Percentiles rank a stretch among this genome's conserved stretches.
These are phyloP conservation scores for Drosophila hamatofila DNA, from an alignment of 2,888 invertebrate genomes.

Conservation along the genomic window DNA sequence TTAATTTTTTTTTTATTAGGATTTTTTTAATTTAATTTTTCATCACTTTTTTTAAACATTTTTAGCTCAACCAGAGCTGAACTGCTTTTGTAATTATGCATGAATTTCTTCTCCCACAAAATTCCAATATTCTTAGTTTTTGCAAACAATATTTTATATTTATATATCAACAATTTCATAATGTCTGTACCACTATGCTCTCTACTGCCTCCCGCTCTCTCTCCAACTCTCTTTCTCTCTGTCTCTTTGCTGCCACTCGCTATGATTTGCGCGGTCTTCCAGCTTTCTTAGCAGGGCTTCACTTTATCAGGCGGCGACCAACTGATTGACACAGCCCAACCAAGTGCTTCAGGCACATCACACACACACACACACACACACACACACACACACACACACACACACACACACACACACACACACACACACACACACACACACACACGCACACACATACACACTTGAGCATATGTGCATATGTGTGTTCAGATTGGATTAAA, in stretches of 20 bases:
- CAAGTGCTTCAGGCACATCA: slow-evolving; percentile 21
- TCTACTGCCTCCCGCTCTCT: neutral
- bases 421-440: neutral
- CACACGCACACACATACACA: neutral
- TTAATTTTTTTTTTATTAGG: no score
- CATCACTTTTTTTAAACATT: no score
- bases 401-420: neutral
- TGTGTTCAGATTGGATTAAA: slow-evolving; percentile 58
- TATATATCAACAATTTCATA: neutral
- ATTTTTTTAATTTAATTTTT: no score
- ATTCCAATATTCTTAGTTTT: neutral
- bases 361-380: neutral
- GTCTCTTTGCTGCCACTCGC: neutral
- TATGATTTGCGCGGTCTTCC: neutral
- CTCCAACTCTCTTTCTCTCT: neutral
- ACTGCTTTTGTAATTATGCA: no score
- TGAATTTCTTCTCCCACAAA: no score
- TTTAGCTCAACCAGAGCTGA: no score
- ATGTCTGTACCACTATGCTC: slow-evolving; percentile 20
- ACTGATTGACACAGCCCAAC: slow-evolving; percentile 29
- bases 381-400: neutral
- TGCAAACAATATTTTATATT: neutral
- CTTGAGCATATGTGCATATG: neutral
- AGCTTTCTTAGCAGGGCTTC: slow-evolving; percentile 43
- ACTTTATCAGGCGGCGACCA: slow-evolving; percentile 25